Evolutionary conservation across 2,797 vertebrate genomes (phyloP), one percentile per base, ranked within the genome.

Genomic region (Anas bernieri): DNA sequence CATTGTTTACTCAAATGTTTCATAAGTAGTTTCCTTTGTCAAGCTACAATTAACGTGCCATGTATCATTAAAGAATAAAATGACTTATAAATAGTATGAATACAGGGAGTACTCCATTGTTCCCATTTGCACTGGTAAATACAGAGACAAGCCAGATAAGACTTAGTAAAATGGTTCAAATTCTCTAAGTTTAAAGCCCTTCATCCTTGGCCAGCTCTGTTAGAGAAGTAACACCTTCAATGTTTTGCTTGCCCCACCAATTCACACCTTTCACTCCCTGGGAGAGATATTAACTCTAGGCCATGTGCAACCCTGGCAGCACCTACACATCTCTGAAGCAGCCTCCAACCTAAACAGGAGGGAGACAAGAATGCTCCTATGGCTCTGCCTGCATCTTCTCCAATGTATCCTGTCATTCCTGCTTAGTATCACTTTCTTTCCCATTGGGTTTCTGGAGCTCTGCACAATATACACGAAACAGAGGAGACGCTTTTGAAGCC

Each of bases 21-120:
- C 66, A 28, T 50, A 92, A 92, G 78, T 41, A 77, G 92, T 84
- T 95, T 94, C 85, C 94, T 93, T 93, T 94, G 96, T 95, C 95
- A 94, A 91, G 77, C 67, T 79, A 92, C 91, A 95, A 88, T 82
- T 88, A 75, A 52, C 52, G 26, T 67, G 80, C 56, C 30, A 14
- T 16, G 35, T 48, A 96, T 88, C 89, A 68, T 45, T 90, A 80
- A 94, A 95, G 63, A 95, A 88, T 76, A 88, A 95, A 76, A 15
- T 0, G 0, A 64, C 50, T 88, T 96, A 95, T 96, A 96, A 96
- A 95, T 91, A 97, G 93, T 54, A 68, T 70, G 91, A 93, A 92
- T 86, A 90, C 87, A 92, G 79, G 63, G 87, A 96, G 72, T 61
- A 58, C 87, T 26, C 85, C 70, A 94, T 96, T 96, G 95, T 97